Percentiles rank a stretch among this genome's conserved stretches.
These are phyloP conservation scores for Thecophora atra DNA, from an alignment of 2,888 invertebrate species.

Conservation along the genomic window DNA sequence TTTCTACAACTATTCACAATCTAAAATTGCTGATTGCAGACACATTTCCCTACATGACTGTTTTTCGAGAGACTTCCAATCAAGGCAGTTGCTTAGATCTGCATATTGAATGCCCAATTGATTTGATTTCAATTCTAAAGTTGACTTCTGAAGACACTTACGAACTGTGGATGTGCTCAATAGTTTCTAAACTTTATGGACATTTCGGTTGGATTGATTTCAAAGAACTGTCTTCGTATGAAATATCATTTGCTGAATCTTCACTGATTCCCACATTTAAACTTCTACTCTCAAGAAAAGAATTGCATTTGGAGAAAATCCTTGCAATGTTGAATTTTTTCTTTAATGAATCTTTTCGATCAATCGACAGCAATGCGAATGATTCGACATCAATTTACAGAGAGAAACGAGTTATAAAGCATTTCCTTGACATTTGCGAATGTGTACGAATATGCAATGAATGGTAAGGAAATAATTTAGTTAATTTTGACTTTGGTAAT, in stretches of 20 bases:
- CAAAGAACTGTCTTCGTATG: slow-evolving; percentile 49
- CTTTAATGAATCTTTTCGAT: slow-evolving; percentile 43
- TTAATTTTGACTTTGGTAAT: neutral
- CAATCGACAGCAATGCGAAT: slow-evolving; percentile 13
- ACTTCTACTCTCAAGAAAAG: slow-evolving; percentile 50
- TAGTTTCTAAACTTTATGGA: slow-evolving; percentile 51
- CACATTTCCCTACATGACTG: slow-evolving; percentile 49
- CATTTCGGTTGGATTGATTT: slow-evolving; percentile 54
- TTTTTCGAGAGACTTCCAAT: slow-evolving; percentile 47
- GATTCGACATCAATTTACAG: slow-evolving; percentile 48
- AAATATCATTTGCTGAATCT: slow-evolving; percentile 54
- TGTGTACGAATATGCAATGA: slow-evolving; percentile 56
- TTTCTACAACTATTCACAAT: neutral
- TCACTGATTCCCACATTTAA: slow-evolving; percentile 55
- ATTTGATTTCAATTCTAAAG: slow-evolving; percentile 50
- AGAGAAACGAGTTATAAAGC: slow-evolving; percentile 57
- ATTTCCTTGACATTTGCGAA: slow-evolving; percentile 58
- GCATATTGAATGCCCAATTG: slow-evolving; percentile 43
- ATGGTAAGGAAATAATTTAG: slow-evolving; percentile 49
- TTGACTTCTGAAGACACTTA: slow-evolving; percentile 49
- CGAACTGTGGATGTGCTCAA: slow-evolving; percentile 54
- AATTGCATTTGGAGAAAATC: slow-evolving; percentile 49
- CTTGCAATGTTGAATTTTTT: slow-evolving; percentile 55
- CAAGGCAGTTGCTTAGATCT: slow-evolving; percentile 45
- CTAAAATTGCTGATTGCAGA: slow-evolving; percentile 44